Evolutionary conservation across 2,888 invertebrate genomes (phyloP), one percentile per base, ranked within the genome.

Genomic region (Trissoscelio sp.): DNA sequence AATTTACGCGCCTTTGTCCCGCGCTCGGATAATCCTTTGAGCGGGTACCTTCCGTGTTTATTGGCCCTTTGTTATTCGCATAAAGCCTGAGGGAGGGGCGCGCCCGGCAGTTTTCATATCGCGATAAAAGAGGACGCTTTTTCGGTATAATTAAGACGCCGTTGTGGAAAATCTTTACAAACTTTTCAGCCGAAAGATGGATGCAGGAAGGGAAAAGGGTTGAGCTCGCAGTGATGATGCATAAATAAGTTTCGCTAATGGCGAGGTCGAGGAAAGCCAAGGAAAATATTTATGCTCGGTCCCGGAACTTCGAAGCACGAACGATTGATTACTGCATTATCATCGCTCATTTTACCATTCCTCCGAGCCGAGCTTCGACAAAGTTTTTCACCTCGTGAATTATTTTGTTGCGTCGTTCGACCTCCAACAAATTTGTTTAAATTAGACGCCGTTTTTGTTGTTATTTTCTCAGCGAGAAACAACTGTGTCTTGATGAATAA

Each of bases 201-300:
- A 90, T 88, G 87, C 87, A 89, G 88, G 88, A 88, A 87, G 86
- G 85, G 83, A 85, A 84, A 88, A 88, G 89, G 90, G 89, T 88
- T 90, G 85, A 78, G 82, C 82, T 39, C 79, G 84, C 85, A n/a
- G n/a, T 88, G 89, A 89, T 88, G 86, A 89, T 90, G 91, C 89
- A 91, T 91, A 90, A 91, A 91, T 91, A 89, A 90, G 87, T 83
- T 85, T 78, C 86, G 87, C 89, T 91, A 90, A 91, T 91, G 90
- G 89, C 86, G 85, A 81, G 83, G 81, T 82, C 83, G 83, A 85
- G 84, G 85, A 86, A 87, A 87, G 85, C 84, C 84, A 85, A 85
- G 83, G 86, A 84, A 86, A 87, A 86, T 87, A 86, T 88, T 88
- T 88, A 87, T 86, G 85, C 83, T 78, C 81, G 79, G 70, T 66